Base-by-base conservation (phyloP, 2,888 invertebrate genomes). In the Cyaniris semiargus region DNA sequence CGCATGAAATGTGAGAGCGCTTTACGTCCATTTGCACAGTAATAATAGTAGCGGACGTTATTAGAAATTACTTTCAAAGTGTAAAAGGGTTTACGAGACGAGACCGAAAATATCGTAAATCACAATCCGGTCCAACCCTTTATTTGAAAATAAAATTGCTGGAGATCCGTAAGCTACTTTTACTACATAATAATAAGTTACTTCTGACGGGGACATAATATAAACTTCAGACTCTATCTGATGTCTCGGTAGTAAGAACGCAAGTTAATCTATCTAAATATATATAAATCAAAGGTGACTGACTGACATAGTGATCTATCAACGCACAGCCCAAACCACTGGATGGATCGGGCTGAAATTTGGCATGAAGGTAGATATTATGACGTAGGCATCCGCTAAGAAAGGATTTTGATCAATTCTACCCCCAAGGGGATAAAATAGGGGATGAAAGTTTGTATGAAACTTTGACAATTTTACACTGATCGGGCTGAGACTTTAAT, bases 1-100 rank as follows among this genome's bases (percentile, higher is more conserved):
- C 81, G 81, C 80, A 79, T 80, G 79, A 80, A 82, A 81, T 81
- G 82, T 78, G 81, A 80, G 80, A 80, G 80, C 80, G 79, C 79
- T 83, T 81, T 80, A 81, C 80, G 79, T 80, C 79, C 80, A 79
- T 81, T 81, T 79, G 76, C 76, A 77, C 80, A 66, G 77, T 80
- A 80, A 79, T 81, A 81, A 80, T 80, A 79, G 78, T 77, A 78
- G 79, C 75, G 76, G 78, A 79, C 78, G 80, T 79, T 77, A 80
- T 81, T 81, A 80, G 80, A 80, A 80, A 81, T 79, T 80, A 80
- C 81, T 79, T 78, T 66, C 79, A 76, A 75, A 80, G 79, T 79
- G 77, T 78, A 79, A 80, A 76, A 78, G 78, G 75, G 78, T 79
- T 78, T 77, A 79, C 77, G 56, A 72, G 70, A 58, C 76, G 38